Evolutionary conservation across 92 coral and sea anemone genomes (phyloP).

Genomic region (Chrysogorgia sp.): DNA sequence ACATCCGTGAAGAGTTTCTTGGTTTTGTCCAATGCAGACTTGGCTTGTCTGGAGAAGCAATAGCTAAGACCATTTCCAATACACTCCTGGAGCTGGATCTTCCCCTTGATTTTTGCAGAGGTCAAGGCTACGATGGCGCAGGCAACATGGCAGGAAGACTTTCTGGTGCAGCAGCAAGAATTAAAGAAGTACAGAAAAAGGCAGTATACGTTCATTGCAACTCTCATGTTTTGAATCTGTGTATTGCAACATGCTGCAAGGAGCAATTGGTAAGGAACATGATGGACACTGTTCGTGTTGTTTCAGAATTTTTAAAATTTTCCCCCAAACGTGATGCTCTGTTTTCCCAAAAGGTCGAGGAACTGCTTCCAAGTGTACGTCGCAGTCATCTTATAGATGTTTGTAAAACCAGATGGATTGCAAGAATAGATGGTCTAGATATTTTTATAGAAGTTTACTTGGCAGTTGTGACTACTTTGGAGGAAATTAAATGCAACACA

Average conservation of each 20-base stretch:
- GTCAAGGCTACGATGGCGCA: constrained; percentile 23
- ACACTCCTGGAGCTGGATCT: background rate
- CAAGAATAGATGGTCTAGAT: constrained; percentile 53
- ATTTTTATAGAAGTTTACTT: constrained; percentile 56
- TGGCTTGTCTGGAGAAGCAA: constrained; percentile 8
- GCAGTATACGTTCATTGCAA: constrained; percentile 7
- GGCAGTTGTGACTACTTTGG: constrained; percentile 23
- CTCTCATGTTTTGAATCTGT: background rate
- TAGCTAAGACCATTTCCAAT: background rate
- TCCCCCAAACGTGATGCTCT: constrained; percentile 62
- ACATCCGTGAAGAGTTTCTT: constrained; percentile 4
- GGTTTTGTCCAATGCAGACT: background rate
- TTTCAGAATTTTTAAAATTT: constrained; percentile 57
- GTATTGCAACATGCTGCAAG: background rate
- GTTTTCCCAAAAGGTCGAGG: constrained; percentile 47
- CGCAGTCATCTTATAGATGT: constrained; percentile 51
- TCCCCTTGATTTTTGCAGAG: background rate
- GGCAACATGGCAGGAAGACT: constrained; percentile 16
- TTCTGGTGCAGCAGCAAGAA: constrained; percentile 22
- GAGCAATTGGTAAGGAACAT: too few relatives aligned
- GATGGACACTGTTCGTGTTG: background rate
- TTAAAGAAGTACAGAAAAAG: constrained; percentile 1
- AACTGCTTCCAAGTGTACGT: constrained; percentile 48
- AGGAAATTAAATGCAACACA: constrained; percentile 11
- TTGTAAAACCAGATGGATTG: constrained; percentile 61